Conservation (phyloP, 2,888 invertebrate species). For the Coenonympha arcania region DNA sequence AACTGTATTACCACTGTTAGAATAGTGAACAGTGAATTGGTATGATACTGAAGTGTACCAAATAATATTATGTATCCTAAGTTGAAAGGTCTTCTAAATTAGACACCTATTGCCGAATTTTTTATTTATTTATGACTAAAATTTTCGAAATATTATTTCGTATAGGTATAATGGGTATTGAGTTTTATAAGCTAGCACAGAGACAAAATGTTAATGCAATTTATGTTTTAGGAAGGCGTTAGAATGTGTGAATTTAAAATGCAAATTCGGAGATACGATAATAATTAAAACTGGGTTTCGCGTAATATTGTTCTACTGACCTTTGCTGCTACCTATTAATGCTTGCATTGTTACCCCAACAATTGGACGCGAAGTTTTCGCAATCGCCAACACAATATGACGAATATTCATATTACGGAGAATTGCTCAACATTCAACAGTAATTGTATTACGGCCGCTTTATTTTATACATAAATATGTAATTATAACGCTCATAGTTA, state of each 20-base stretch:
- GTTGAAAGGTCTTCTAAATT: too few relatives aligned
- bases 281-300: slow-evolving; percentile 32
- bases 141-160: too few relatives aligned
- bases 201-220: too few relatives aligned
- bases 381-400: slow-evolving; percentile 39
- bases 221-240: not conserved
- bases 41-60: too few relatives aligned
- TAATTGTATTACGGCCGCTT: slow-evolving; percentile 63
- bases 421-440: slow-evolving; percentile 66
- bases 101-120: too few relatives aligned
- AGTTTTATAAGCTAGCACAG: too few relatives aligned
- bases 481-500: slow-evolving; percentile 59
- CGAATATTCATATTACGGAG: slow-evolving; percentile 43
- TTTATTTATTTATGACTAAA: too few relatives aligned
- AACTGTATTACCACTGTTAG: slow-evolving; percentile 3
- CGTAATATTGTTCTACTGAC: slow-evolving; percentile 43
- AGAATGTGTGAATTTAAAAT: slow-evolving; percentile 13
- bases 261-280: slow-evolving; percentile 25
- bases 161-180: too few relatives aligned
- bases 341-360: slow-evolving; percentile 46
- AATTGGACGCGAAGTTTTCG: slow-evolving; percentile 52
- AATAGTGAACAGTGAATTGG: too few relatives aligned
- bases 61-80: too few relatives aligned
- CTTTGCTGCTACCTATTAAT: slow-evolving; percentile 47
- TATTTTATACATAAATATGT: slow-evolving; percentile 63